phyloP scores from a whole-genome alignment of 2,797 vertebrate species.

The Pangasius sanitwongsei region DNA sequence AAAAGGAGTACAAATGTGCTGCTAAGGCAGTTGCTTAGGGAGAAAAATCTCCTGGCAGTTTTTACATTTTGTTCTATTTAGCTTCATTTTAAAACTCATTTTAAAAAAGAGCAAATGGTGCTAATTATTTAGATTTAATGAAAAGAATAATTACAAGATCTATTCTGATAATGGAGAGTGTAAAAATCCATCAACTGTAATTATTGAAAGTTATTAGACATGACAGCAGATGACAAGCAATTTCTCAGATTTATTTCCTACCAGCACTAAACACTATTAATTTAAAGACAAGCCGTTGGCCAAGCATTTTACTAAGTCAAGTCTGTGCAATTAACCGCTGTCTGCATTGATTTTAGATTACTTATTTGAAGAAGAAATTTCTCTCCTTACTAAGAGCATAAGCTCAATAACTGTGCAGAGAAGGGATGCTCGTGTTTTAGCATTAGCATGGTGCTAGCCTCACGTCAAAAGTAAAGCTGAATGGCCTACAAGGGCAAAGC shows the following conservation, averaged over 20 bases:
- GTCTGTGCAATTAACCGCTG: slow-evolving; percentile 90
- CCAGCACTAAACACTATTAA: slow-evolving; percentile 95
- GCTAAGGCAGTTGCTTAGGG: neutral
- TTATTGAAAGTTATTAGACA: slow-evolving; percentile 99
- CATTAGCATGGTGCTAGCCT: slow-evolving; percentile 38
- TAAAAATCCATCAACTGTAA: slow-evolving; percentile 99
- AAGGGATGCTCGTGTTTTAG: slow-evolving; percentile 19
- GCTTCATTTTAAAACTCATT: slow-evolving; percentile 66
- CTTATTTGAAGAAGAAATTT: slow-evolving; percentile 90
- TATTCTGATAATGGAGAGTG: slow-evolving; percentile 99
- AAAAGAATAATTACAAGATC: slow-evolving; percentile 99
- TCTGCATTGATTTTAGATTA: slow-evolving; percentile 89
- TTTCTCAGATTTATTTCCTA: slow-evolving; percentile 99
- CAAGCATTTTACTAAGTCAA: slow-evolving; percentile 92
- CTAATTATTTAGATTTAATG: slow-evolving; percentile 98
- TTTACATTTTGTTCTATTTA: slow-evolving; percentile 23
- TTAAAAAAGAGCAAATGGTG: slow-evolving; percentile 86
- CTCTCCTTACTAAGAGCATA: slow-evolving; percentile 78
- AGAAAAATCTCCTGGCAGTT: slow-evolving; percentile 16
- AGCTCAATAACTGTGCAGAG: slow-evolving; percentile 78
- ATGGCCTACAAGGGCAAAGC: slow-evolving; percentile 46
- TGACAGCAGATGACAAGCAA: slow-evolving; percentile 99
- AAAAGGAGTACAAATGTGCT: neutral
- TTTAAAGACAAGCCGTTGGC: slow-evolving; percentile 95
- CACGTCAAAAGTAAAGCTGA: slow-evolving; percentile 39